Evolutionary conservation across 2,113 vertebrate genomes (phyloP).

Genomic region (Cololabis saira): DNA sequence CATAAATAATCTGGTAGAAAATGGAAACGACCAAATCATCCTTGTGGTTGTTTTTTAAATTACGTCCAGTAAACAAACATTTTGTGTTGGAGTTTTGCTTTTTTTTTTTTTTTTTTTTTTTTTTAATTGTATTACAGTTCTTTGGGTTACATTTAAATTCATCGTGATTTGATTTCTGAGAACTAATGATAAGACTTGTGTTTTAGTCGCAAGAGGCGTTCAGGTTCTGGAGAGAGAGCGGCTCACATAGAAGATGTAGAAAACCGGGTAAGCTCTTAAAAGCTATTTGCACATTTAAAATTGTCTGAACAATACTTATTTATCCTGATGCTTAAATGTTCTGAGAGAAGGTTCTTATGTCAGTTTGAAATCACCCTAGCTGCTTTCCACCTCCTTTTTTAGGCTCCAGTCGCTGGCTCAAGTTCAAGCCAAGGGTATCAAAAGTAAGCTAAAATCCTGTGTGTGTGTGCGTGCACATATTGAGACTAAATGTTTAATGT

Average conservation of each 20-base stretch:
- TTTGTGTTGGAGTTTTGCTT: no score
- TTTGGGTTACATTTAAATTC: no score
- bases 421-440: slow-evolving; percentile 81
- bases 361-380: neutral
- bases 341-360: neutral
- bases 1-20: no score
- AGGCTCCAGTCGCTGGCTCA: slow-evolving; percentile 67
- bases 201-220: slow-evolving; percentile 90
- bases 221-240: slow-evolving; percentile 73
- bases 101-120: no score
- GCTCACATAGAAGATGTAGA: slow-evolving; percentile 86
- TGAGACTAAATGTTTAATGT: neutral
- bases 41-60: no score
- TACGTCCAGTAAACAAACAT: no score
- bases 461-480: neutral
- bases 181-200: neutral
- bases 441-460: slow-evolving; percentile 84
- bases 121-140: no score
- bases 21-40: no score
- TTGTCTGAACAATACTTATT: no score
- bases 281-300: neutral
- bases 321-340: no score
- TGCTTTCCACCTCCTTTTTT: slow-evolving; percentile 6
- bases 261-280: slow-evolving; percentile 84
- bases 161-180: neutral